phyloP scores from a whole-genome alignment of 1,140 invertebrate species.

The Drosophila mayri region DNA sequence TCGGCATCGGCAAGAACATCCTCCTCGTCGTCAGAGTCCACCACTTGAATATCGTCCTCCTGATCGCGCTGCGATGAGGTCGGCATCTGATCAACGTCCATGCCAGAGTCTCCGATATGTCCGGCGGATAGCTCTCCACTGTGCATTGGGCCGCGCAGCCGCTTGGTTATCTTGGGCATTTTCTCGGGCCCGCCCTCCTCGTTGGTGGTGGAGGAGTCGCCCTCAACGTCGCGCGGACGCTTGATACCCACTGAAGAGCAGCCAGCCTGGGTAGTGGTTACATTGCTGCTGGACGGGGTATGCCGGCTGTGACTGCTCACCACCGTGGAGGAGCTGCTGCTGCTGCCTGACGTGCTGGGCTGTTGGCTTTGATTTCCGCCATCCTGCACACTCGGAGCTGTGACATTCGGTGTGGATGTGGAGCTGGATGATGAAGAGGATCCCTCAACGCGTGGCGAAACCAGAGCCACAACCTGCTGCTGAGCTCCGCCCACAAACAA shows the following conservation, averaged over 20 bases:
- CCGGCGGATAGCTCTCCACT: conserved; percentile 60
- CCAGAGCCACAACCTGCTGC: conserved; percentile 90
- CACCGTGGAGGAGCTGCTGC: conserved; percentile 71
- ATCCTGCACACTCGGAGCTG: conserved; percentile 80
- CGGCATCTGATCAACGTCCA: conserved; percentile 91
- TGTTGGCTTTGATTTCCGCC: conserved; percentile 84
- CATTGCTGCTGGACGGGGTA: conserved; percentile 87
- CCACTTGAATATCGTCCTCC: conserved; percentile 92
- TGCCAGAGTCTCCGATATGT: conserved; percentile 86
- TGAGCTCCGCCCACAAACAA: conserved; percentile 86
- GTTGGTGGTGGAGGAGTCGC: conserved; percentile 86
- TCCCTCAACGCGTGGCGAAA: conserved; percentile 89
- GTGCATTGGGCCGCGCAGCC: conserved; percentile 82
- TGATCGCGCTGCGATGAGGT: conserved; percentile 93
- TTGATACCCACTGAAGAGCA: conserved; percentile 82
- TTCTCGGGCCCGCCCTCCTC: conserved; percentile 85
- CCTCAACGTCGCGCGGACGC: conserved; percentile 86
- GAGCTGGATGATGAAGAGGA: conserved; percentile 63
- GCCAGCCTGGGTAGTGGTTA: conserved; percentile 87
- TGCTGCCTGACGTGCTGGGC: conserved; percentile 81
- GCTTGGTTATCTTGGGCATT: conserved; percentile 83
- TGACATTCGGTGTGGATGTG: conserved; percentile 68
- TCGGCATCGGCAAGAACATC: conserved; percentile 85
- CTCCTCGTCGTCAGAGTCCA: conserved; percentile 88
- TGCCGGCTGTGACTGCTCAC: conserved; percentile 86